phyloP scores from a whole-genome alignment of 2,797 vertebrate genomes.

The Cynodonichthys magdalenae region DNA sequence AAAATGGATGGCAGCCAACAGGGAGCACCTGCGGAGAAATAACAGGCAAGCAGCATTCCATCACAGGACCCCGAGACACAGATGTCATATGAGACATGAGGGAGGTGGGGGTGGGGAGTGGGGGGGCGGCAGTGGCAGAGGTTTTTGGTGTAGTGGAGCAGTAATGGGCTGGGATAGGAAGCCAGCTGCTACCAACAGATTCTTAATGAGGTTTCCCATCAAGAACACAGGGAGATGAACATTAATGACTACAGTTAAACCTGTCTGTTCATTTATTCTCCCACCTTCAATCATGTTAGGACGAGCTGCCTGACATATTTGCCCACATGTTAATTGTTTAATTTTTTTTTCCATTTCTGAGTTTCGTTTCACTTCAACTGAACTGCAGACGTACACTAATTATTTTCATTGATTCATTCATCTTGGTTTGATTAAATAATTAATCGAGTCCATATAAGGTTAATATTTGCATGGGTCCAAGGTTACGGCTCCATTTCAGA shows the following conservation, averaged over 20 bases:
- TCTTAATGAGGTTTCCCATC: conserved; percentile 76
- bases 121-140: conserved; percentile 49
- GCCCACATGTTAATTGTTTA: conserved; percentile 26
- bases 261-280: conserved; percentile 46
- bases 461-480: neutral
- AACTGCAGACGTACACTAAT: conserved; percentile 6
- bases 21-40: conserved; percentile 78
- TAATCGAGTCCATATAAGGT: neutral
- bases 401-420: conserved; percentile 2
- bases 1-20: conserved; percentile 56
- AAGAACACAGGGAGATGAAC: conserved; percentile 65
- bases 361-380: conserved; percentile 6
- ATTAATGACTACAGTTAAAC: conserved; percentile 62
- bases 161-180: conserved; percentile 64
- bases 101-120: conserved; percentile 64
- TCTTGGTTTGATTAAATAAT: conserved; percentile 1
- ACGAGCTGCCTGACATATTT: conserved; percentile 31
- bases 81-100: conserved; percentile 76
- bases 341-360: neutral
- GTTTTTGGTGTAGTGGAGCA: conserved; percentile 58
- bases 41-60: conserved; percentile 77
- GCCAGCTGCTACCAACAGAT: conserved; percentile 76
- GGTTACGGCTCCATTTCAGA: neutral
- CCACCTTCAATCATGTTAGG: conserved; percentile 31
- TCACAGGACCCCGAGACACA: conserved; percentile 77